Evolutionary conservation across 2,113 vertebrate species (phyloP).

Genomic region (Tachycineta bicolor): DNA sequence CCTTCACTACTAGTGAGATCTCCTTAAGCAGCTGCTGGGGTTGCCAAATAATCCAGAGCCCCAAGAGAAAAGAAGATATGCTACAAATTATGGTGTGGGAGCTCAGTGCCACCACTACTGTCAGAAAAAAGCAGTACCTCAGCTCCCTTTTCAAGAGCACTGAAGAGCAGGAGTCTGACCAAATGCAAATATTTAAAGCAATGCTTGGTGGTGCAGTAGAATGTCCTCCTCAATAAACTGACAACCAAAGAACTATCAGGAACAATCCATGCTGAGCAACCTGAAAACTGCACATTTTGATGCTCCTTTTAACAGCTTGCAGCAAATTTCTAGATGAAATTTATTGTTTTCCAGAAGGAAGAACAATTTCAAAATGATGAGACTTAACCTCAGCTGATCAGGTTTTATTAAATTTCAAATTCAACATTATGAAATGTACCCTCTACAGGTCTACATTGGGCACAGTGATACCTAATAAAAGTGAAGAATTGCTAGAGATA

Average conservation of each 20-base stretch:
- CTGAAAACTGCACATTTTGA: background rate
- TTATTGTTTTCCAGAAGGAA: background rate
- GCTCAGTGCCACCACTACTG: background rate
- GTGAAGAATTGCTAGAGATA: background rate
- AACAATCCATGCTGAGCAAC: background rate
- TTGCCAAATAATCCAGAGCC: background rate
- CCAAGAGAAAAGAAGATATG: background rate
- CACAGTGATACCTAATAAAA: background rate
- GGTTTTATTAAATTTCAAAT: constrained; percentile 7
- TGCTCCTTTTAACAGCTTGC: background rate
- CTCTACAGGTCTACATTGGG: background rate
- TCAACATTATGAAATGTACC: background rate
- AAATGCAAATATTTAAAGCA: background rate
- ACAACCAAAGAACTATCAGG: background rate
- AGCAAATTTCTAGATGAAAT: background rate
- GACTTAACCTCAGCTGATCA: background rate
- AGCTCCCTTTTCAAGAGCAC: background rate
- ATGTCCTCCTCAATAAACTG: background rate
- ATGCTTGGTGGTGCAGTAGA: background rate
- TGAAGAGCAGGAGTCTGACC: background rate
- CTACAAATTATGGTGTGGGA: background rate
- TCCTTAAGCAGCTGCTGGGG: background rate
- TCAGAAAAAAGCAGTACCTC: background rate
- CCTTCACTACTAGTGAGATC: background rate
- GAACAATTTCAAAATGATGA: background rate